These are phyloP conservation scores for Drosophila tani DNA, from an alignment of 1,140 invertebrate species.

Conservation along the genomic window DNA sequence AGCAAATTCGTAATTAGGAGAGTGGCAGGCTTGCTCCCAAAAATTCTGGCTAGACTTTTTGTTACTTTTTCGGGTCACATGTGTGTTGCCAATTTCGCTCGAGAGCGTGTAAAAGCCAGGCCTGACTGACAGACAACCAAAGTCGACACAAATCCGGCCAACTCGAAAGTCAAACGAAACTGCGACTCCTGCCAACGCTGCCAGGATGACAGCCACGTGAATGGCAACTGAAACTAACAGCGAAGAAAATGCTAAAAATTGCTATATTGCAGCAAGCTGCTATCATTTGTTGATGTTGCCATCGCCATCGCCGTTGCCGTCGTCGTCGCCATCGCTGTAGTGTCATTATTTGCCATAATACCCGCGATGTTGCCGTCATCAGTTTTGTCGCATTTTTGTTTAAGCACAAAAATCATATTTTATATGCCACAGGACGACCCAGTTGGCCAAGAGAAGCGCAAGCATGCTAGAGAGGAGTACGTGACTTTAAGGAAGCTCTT, in stretches of 20 bases:
- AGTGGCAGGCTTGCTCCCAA: not conserved
- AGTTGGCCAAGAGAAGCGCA: conserved; percentile 26
- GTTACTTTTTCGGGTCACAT: conserved; percentile 12
- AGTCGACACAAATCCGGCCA: conserved; percentile 64
- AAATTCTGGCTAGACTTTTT: conserved; percentile 9
- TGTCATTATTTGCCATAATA: conserved; percentile 76
- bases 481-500: not conserved
- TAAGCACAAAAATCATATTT: conserved; percentile 72
- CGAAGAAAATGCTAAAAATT: conserved; percentile 35
- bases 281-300: conserved; percentile 54
- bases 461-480: conserved; percentile 3
- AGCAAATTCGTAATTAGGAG: not conserved
- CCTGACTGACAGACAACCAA: conserved; percentile 11
- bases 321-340: conserved; percentile 33
- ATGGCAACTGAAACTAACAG: conserved; percentile 24
- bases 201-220: conserved; percentile 27
- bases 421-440: conserved; percentile 50
- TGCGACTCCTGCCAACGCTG: conserved; percentile 42
- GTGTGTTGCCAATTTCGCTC: conserved; percentile 3
- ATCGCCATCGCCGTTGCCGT: conserved; percentile 14
- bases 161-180: conserved; percentile 72
- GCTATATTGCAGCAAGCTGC: conserved; percentile 65
- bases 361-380: conserved; percentile 67
- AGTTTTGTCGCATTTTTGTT: conserved; percentile 78
- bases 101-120: not conserved